A percentile compares a stretch with the other conserved stretches of the same genome.
Evolutionary conservation across 53 echinoderm and acorn worm genomes (phyloP).

Genomic region (Patiria pectinifera): DNA sequence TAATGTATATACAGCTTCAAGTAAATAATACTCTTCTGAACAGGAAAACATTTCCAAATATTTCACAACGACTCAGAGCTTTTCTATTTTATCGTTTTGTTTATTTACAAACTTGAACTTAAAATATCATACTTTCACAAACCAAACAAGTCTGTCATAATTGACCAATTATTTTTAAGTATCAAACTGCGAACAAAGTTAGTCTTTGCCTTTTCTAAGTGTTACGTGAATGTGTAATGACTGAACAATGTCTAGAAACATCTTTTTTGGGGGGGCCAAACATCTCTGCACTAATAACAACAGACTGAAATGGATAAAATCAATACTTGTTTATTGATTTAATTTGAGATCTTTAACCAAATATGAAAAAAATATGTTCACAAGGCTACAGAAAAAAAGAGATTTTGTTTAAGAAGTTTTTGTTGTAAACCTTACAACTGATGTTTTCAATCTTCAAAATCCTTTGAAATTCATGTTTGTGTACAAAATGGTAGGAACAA

Average conservation of each 20-base stretch:
- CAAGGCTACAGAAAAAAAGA: too few relatives aligned
- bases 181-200: background rate
- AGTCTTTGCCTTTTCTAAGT: background rate
- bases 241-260: too few relatives aligned
- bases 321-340: too few relatives aligned
- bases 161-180: background rate
- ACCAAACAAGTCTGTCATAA: background rate
- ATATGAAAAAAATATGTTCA: too few relatives aligned
- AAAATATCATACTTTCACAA: background rate
- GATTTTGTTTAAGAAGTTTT: too few relatives aligned
- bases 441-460: too few relatives aligned
- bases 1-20: background rate
- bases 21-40: background rate
- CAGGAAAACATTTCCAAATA: background rate
- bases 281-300: too few relatives aligned
- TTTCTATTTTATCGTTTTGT: background rate
- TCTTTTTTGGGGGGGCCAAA: too few relatives aligned
- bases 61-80: background rate
- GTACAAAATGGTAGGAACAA: background rate
- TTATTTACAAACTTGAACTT: constrained; percentile 37
- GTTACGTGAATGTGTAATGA: background rate
- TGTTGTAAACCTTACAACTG: too few relatives aligned
- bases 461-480: too few relatives aligned
- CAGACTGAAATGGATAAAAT: too few relatives aligned
- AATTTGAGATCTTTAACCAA: too few relatives aligned